Evolutionary conservation across 2,888 invertebrate genomes (phyloP).

Genomic region (Therioaphis trifolii): DNA sequence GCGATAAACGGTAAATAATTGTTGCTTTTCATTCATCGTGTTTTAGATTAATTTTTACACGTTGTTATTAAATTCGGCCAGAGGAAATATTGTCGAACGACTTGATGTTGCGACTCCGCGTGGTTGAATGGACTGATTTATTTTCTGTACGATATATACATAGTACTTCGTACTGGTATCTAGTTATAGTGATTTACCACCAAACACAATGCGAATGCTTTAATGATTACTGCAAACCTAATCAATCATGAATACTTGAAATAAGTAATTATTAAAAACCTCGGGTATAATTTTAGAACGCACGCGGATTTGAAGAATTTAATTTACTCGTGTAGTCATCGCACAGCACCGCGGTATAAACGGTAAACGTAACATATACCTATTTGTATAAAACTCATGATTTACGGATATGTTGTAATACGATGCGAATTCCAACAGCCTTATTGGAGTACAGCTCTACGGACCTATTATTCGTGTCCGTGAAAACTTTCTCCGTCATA

Average conservation of each 20-base stretch:
- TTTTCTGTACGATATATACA: background rate
- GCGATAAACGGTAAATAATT: background rate
- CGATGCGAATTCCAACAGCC: background rate
- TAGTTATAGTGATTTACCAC: background rate
- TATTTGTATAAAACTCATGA: background rate
- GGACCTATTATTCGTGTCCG: background rate
- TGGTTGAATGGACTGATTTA: background rate
- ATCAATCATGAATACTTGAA: background rate
- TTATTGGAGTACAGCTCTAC: background rate
- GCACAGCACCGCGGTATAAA: background rate
- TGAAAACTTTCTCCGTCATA: background rate
- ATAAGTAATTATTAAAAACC: background rate
- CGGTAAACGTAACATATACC: too few relatives aligned
- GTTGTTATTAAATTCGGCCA: background rate
- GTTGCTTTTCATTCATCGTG: background rate
- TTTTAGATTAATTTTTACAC: constrained; percentile 4
- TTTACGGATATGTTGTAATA: background rate
- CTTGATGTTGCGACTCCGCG: too few relatives aligned
- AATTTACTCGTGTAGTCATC: too few relatives aligned
- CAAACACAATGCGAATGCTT: background rate
- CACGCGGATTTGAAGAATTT: background rate
- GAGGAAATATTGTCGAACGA: background rate
- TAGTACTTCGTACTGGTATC: too few relatives aligned
- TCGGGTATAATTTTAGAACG: background rate
- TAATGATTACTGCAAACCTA: background rate